A percentile compares a stretch with the other conserved stretches of the same genome.
These are phyloP conservation scores for Aphaenogaster floridana DNA, from an alignment of 1,140 invertebrate species.

Conservation along the genomic window DNA sequence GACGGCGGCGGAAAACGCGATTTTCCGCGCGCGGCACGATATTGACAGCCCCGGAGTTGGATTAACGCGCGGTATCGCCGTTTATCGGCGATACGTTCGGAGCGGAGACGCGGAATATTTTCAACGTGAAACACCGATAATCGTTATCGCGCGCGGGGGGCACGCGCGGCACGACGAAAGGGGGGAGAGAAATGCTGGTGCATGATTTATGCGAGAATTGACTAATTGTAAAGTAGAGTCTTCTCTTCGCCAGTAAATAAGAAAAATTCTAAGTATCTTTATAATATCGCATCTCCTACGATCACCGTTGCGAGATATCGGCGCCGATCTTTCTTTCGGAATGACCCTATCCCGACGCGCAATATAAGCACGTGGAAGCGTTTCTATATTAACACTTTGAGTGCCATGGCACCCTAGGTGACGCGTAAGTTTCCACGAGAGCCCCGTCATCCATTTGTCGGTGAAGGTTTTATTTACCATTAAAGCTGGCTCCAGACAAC, in stretches of 20 bases:
- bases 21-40: conserved; percentile 40
- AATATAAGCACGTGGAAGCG: conserved; percentile 23
- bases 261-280: no score
- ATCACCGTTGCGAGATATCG: conserved; percentile 48
- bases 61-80: conserved; percentile 42
- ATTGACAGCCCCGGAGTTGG: conserved; percentile 37
- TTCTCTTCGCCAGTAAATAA: no score
- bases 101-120: conserved; percentile 52
- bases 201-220: conserved; percentile 17
- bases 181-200: neutral
- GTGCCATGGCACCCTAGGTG: no score
- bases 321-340: conserved; percentile 14
- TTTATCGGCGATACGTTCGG: conserved; percentile 25
- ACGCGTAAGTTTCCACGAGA: no score
- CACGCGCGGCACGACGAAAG: neutral
- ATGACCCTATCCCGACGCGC: conserved; percentile 35
- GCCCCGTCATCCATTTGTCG: no score
- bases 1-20: conserved; percentile 32
- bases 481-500: no score
- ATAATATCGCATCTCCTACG: no score
- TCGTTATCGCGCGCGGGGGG: conserved; percentile 59
- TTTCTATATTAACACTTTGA: neutral
- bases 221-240: no score
- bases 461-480: no score
- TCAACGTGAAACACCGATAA: conserved; percentile 68